Conservation (phyloP, 2,888 invertebrate species). For the Eupelmus urozonus region DNA sequence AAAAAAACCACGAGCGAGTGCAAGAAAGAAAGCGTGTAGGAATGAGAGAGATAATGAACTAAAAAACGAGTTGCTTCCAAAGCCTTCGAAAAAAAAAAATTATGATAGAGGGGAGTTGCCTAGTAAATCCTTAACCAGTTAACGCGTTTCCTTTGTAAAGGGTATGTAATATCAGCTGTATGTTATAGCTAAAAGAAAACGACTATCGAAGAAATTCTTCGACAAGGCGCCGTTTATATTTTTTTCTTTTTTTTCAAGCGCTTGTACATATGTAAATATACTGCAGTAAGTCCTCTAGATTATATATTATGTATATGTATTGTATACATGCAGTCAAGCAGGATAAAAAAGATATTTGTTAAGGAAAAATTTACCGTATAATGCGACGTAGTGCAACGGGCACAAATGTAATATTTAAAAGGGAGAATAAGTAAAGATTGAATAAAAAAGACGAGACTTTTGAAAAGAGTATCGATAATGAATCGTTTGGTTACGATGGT, state of each 20-base stretch:
- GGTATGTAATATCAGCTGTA: conserved; percentile 51
- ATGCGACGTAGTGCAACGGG: conserved; percentile 73
- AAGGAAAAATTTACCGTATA: conserved; percentile 63
- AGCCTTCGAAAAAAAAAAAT: conserved; percentile 49
- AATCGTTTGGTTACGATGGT: conserved; percentile 50
- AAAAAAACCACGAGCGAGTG: conserved; percentile 39
- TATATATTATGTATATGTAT: conserved; percentile 72
- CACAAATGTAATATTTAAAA: conserved; percentile 76
- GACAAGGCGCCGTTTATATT: conserved; percentile 54
- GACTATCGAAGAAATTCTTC: conserved; percentile 58
- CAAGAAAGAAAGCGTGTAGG: conserved; percentile 31
- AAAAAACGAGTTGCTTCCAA: conserved; percentile 55
- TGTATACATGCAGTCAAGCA: conserved; percentile 72
- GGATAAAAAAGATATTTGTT: conserved; percentile 61
- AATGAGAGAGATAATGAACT: conserved; percentile 18
- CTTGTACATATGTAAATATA: conserved; percentile 77
- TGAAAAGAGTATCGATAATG: conserved; percentile 53
- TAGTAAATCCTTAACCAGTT: conserved; percentile 52
- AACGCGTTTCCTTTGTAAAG: conserved; percentile 47
- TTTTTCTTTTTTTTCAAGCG: conserved; percentile 60
- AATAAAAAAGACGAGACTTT: conserved; percentile 50
- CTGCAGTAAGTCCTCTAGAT: conserved; percentile 73
- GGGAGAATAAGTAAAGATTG: conserved; percentile 31
- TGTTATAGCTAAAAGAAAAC: conserved; percentile 39
- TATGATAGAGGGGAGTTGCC: conserved; percentile 44